Evolutionary conservation across 2,113 vertebrate genomes (phyloP).

Genomic region (Marmota flaviventris): DNA sequence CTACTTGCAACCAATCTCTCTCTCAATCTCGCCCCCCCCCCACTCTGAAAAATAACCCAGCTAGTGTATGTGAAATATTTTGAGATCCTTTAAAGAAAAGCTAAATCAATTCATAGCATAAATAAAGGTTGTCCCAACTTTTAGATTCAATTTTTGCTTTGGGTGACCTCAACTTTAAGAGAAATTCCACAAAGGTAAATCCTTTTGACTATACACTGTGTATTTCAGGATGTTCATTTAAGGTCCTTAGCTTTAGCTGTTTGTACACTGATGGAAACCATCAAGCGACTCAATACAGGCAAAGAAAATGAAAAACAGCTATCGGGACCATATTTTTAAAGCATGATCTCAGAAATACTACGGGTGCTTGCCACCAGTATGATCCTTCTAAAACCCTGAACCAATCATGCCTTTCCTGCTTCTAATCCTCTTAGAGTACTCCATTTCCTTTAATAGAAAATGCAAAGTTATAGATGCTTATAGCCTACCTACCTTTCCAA

Average conservation of each 20-base stretch:
- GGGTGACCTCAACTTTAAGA: constrained; percentile 21
- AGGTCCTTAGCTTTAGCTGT: constrained; percentile 18
- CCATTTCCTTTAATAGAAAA: constrained; percentile 47
- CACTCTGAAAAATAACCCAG: constrained; percentile 47
- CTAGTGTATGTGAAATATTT: constrained; percentile 33
- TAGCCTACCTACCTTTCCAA: background rate
- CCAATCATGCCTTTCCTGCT: background rate
- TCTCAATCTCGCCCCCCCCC: background rate
- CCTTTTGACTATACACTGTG: background rate
- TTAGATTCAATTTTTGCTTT: constrained; percentile 2
- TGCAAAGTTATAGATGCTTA: constrained; percentile 8
- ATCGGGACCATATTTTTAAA: constrained; percentile 47
- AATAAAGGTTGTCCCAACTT: constrained; percentile 6
- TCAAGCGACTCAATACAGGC: background rate
- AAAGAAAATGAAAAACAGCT: constrained; percentile 47
- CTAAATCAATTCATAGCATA: constrained; percentile 40
- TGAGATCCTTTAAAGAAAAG: constrained; percentile 52
- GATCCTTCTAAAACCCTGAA: constrained; percentile 55
- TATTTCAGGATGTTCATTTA: constrained; percentile 6
- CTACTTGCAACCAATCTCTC: background rate
- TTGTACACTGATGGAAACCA: constrained; percentile 41
- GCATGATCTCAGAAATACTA: constrained; percentile 8
- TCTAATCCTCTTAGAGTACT: constrained; percentile 26
- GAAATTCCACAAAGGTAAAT: constrained; percentile 34
- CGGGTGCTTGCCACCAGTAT: background rate